Base-by-base conservation (phyloP, 2,113 vertebrate species). In the Gambusia holbrooki region DNA sequence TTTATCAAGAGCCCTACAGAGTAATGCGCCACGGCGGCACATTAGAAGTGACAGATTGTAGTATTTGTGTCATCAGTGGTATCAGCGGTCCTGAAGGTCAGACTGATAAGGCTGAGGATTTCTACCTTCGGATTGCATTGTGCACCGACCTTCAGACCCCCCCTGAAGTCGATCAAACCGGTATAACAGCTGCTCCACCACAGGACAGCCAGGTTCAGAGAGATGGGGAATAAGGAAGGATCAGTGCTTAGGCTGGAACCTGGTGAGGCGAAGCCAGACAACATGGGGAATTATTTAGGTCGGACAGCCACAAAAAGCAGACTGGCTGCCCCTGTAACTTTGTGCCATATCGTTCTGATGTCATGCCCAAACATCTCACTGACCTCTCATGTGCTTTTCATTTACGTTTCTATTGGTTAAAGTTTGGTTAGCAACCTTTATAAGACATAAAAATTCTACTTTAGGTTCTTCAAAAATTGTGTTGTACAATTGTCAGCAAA, bases 11-110 rank as follows among this genome's bases (percentile, higher is more conserved):
- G 48, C 63, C 73, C 71, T 58, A 6, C 75, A 81, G 71, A 78
- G 73, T 15, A 71, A 69, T 74, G 11, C 68, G 60, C 75, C 33
- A 69, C 58, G n/a, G 1, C 29, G 19, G 54, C 19, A 58, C 61
- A 68, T 71, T 30, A 33, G 78, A 83, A 69, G 84, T 73, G 61
- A 75, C 79, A 66, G 63, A 64, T 71, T 67, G 84, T 25, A 22
- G 71, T 83, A 69, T 89, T 89, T 89, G 89, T 90, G 79, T 84
- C 87, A 88, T 93, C 90, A 76, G 84, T 80, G 78, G 87, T 88
- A 91, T 91, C 92, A 83, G 90, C 88, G 77, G 84, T 83, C 84
- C 80, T 90, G 90, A 94, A 94, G 94, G 94, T 95, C 93, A 90
- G 29, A 28, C 86, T 89, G 94, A 94, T 95, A 95, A 95, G 86